Evolutionary conservation across 2,113 vertebrate genomes (phyloP), one percentile per base, ranked within the genome.

Genomic region (Prietella phreatophila): DNA sequence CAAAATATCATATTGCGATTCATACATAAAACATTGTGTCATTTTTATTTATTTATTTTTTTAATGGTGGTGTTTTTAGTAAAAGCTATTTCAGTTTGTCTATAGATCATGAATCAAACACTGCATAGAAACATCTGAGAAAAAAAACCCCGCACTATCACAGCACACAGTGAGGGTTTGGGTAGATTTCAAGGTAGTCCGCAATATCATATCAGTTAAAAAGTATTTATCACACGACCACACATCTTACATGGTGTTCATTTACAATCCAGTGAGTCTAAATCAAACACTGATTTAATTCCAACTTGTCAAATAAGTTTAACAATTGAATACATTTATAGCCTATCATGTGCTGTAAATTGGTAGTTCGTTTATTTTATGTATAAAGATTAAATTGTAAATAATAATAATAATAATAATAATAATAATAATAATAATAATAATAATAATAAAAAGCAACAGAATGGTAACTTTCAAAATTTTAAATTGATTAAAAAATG

Each of bases 1-100:
- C 30, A 60, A 85, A 85, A 76, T 47, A 25, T 75, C 83, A 75
- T 6, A 75, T 39, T 61, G 55, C 56, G 2, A 76, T 85, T 85
- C 25, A 61, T 76, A 30, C 27, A 84, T 33, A 11, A 69, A 47
- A 30, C 42, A 53, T 67, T 53, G 6, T 1, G 11, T 14, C 30
- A 83, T 39, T 8, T 6, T 17, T n/a, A n/a, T n/a, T n/a, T n/a
- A n/a, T n/a, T n/a, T 65, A 27, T 1, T 50, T 50, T 11, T 11
- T 11, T n/a, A 33, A 61, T 5, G 1, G 1, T 14, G 4, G 14
- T 39, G 3, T 15, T 82, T 22, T 56, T 27, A 27, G 17, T 36
- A 61, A 60, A 61, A 47, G 42, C 3, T 0, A n/a, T 55, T 55
- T 53, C 25, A 17, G 0, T 42, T 36, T 82, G 27, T 79, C 36